A percentile compares a stretch with the other conserved stretches of the same genome.
phyloP scores from a whole-genome alignment of 2,888 invertebrate species.

The Portevinia maculata region DNA sequence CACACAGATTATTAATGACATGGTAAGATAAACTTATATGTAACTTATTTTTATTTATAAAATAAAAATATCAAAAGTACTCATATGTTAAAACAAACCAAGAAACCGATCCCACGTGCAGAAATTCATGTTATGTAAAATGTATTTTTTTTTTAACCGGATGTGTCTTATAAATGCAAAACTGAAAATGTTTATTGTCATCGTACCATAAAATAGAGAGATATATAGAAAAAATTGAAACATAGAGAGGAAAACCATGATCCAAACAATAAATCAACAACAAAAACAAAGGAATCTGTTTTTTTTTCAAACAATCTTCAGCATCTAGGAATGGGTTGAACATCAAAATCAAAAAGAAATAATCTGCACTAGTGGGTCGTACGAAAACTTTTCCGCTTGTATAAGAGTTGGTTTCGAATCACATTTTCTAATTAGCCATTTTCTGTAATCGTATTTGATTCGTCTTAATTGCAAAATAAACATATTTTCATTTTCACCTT shows the following conservation, averaged over 20 bases:
- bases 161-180: constrained; percentile 38
- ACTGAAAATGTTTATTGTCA: constrained; percentile 29
- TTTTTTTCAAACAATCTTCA: constrained; percentile 1
- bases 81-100: background rate
- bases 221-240: constrained; percentile 31
- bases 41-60: constrained; percentile 50
- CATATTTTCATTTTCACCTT: too few species aligned
- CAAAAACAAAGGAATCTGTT: constrained; percentile 19
- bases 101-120: background rate
- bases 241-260: constrained; percentile 26
- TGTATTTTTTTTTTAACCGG: constrained; percentile 54
- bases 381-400: too few species aligned
- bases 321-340: too few species aligned
- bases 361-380: too few species aligned
- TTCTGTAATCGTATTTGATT: too few species aligned
- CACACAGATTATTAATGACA: constrained; percentile 14
- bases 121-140: constrained; percentile 24
- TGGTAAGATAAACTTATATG: constrained; percentile 51
- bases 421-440: too few species aligned
- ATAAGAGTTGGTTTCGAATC: too few species aligned
- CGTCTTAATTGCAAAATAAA: too few species aligned
- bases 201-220: constrained; percentile 47
- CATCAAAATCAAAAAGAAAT: too few species aligned
- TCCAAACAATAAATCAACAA: constrained; percentile 50
- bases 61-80: constrained; percentile 12